These are phyloP conservation scores for Mayetiola destructor DNA, from an alignment of 2,888 invertebrate species.

Conservation along the genomic window DNA sequence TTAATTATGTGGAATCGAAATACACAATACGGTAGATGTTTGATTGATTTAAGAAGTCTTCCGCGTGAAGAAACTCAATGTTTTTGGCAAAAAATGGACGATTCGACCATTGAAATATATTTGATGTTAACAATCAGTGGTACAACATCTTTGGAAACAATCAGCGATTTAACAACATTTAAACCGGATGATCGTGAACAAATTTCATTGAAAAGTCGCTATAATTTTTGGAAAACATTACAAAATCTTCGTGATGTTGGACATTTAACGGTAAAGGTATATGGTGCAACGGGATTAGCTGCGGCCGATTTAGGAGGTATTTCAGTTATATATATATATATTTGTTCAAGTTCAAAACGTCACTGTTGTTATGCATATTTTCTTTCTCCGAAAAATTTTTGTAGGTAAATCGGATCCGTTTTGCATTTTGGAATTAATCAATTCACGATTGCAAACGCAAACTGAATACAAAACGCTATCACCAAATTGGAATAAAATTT, in stretches of 20 bases:
- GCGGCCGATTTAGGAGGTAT: constrained; percentile 87
- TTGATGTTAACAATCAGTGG: constrained; percentile 88
- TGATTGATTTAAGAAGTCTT: constrained; percentile 67
- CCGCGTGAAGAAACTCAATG: constrained; percentile 85
- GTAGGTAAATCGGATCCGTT: constrained; percentile 99
- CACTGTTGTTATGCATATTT: too few relatives aligned
- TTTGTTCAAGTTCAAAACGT: too few relatives aligned
- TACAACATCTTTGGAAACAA: constrained; percentile 82
- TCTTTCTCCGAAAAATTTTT: too few relatives aligned
- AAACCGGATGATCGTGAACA: constrained; percentile 63
- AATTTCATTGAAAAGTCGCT: constrained; percentile 41
- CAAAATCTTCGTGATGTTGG: constrained; percentile 76
- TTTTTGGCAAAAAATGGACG: constrained; percentile 79
- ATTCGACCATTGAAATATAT: constrained; percentile 70
- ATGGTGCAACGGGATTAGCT: constrained; percentile 67
- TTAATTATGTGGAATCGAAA: constrained; percentile 62
- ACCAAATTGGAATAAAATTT: constrained; percentile 97
- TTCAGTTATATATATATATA: too few relatives aligned
- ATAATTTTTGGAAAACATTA: constrained; percentile 48
- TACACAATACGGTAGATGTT: constrained; percentile 46
- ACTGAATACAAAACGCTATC: constrained; percentile 95
- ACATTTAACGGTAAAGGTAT: constrained; percentile 87
- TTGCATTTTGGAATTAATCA: constrained; percentile 89
- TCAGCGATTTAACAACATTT: constrained; percentile 76
- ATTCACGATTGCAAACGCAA: constrained; percentile 89